Evolutionary conservation across 1,140 invertebrate species (phyloP).

Genomic region (Varroa destructor): DNA sequence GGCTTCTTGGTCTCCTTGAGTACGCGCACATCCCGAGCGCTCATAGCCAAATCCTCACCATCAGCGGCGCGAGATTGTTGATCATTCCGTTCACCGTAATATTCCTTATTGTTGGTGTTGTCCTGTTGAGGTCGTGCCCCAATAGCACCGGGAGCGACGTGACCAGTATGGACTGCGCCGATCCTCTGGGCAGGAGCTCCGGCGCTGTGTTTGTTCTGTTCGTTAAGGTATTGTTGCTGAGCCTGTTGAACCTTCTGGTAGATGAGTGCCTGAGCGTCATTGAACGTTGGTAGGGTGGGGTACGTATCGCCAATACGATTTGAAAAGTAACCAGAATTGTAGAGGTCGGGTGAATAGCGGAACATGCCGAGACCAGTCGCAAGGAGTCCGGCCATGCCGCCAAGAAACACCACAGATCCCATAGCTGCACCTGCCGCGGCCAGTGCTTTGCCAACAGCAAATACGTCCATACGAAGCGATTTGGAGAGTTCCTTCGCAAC

Average conservation of each 20-base stretch:
- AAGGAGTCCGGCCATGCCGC: constrained; percentile 25
- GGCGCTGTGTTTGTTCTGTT: not conserved
- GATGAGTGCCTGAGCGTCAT: constrained; percentile 11
- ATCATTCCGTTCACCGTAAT: constrained; percentile 14
- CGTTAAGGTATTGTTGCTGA: constrained; percentile 8
- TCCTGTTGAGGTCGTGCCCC: not conserved
- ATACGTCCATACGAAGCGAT: constrained; percentile 17
- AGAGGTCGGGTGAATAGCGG: constrained; percentile 24
- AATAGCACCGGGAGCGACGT: not conserved
- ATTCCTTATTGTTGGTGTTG: not conserved
- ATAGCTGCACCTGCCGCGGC: constrained; percentile 17
- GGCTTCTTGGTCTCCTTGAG: constrained; percentile 25
- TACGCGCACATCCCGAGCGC: constrained; percentile 4
- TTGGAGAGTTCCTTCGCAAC: constrained; percentile 24
- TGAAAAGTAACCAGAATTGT: constrained; percentile 22
- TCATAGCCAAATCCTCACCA: not conserved
- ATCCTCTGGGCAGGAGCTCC: not conserved
- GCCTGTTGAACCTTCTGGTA: constrained; percentile 26
- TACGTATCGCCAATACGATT: constrained; percentile 11
- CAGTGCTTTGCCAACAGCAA: constrained; percentile 11
- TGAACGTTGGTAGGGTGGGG: constrained; percentile 3
- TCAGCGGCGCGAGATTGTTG: not conserved
- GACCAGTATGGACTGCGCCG: not conserved
- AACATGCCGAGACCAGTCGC: constrained; percentile 24
- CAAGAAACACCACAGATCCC: constrained; percentile 19